Base-by-base conservation (phyloP, 2,797 vertebrate genomes). In the Sebastes baramenuke region DNA sequence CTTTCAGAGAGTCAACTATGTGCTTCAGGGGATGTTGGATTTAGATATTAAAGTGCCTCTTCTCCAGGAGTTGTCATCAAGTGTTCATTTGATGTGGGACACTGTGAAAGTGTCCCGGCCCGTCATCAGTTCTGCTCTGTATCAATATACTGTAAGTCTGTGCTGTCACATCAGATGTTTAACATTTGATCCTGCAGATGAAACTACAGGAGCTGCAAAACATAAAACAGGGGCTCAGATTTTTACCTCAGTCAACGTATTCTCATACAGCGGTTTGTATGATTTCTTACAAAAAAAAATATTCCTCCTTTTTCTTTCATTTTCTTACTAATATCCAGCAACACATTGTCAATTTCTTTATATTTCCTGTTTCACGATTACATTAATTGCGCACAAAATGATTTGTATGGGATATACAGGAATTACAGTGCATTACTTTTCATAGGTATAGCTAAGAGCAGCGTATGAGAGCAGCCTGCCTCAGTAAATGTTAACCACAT, bases 1-100 rank as follows among this genome's bases (percentile, higher is more conserved):
- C 79, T 77, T 86, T 78, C 55, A 61, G 38, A 61, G 38, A 83
- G 75, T 77, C 69, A 16, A 71, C 54, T 22, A 5, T 60, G 9
- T 16, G 74, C 79, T 72, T 20, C 16, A 81, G 56, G 79, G 65
- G 25, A 36, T 5, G 29, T 24, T 18, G 24, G 60, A 72, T 66
- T 74, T 16, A 4, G 14, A 75, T 74, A 74, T 75, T 55, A 75
- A 81, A 81, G 36, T 20, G 64, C 52, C 12, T 80, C 25, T 65
- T 66, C 29, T 49, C 54, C 58, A 67, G 54, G 24, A 75, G 36
- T 24, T 58, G 52, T 73, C 67, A 87, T 80, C 67, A 67, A 75
- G 70, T 75, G 64, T 65, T 60, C 7, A 67, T 81, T 74, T 66
- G 55, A 67, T 29, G 52, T 38, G 5, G 22, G 2, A 82, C 29